phyloP scores from a whole-genome alignment of 1,140 invertebrate species.

The Cephus cinctus region DNA sequence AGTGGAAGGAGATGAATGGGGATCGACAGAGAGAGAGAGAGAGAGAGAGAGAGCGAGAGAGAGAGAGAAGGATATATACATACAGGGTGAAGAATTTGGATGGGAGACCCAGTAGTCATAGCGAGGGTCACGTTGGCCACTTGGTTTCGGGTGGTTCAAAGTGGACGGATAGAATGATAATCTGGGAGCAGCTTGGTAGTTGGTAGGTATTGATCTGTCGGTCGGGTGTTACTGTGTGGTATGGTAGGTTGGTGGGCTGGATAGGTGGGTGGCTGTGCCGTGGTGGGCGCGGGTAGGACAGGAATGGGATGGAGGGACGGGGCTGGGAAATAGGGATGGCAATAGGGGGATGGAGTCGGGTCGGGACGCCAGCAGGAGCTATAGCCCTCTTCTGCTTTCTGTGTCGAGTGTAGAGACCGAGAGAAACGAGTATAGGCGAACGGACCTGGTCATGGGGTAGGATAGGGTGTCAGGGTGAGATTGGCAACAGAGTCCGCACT shows the following conservation, averaged over 20 bases:
- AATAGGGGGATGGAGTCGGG: conserved; percentile 23
- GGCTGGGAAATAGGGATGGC: conserved; percentile 14
- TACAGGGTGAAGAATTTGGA: background rate
- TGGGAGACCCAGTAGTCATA: background rate
- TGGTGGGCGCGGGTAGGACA: conserved; percentile 26
- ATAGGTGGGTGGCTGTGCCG: conserved; percentile 34
- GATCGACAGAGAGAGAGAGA: background rate
- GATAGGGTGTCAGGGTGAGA: conserved; percentile 35
- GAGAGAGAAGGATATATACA: background rate
- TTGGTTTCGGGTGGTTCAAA: conserved; percentile 38
- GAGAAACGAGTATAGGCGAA: conserved; percentile 35
- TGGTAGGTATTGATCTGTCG: conserved; percentile 52
- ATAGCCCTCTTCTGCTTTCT: conserved; percentile 20
- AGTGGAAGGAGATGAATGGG: conserved; percentile 3
- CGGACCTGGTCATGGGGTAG: conserved; percentile 27
- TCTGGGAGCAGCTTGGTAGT: conserved; percentile 46
- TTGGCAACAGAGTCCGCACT: conserved; percentile 27
- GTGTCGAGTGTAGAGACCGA: conserved; percentile 24
- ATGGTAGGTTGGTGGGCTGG: conserved; percentile 32
- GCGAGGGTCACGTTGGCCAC: conserved; percentile 13
- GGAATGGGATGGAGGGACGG: conserved; percentile 15
- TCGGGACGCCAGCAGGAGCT: conserved; percentile 31
- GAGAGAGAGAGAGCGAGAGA: background rate
- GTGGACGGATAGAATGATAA: conserved; percentile 47
- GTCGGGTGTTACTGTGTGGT: conserved; percentile 45